Conservation (phyloP, 2,113 vertebrate genomes). For the Chlorodrepanis virens region DNA sequence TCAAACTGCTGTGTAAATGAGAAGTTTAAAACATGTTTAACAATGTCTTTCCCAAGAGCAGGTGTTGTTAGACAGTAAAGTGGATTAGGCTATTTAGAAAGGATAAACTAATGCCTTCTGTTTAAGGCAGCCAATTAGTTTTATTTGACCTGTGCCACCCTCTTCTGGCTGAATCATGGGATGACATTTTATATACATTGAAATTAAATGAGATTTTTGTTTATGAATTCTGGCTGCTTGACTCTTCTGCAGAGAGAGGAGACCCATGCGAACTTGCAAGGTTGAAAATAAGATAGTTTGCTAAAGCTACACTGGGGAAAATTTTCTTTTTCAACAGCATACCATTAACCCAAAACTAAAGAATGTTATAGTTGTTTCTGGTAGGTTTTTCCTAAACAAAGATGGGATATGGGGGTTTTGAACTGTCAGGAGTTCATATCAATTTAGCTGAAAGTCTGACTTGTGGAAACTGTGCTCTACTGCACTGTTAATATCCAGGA, state of each 20-base stretch:
- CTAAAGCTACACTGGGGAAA: not conserved
- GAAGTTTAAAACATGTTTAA: not conserved
- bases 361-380: not conserved
- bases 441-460: not conserved
- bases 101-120: not conserved
- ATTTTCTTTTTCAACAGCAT: not conserved
- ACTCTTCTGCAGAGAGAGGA: not conserved
- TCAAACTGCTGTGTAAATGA: not conserved
- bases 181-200: not conserved
- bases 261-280: not conserved
- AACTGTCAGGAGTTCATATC: not conserved
- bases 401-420: not conserved
- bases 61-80: not conserved
- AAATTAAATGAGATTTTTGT: not conserved
- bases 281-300: not conserved
- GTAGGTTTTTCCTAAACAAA: not conserved
- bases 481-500: not conserved
- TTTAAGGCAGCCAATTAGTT: not conserved
- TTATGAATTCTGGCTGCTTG: not conserved
- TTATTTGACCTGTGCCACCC: not conserved
- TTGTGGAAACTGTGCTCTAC: not conserved
- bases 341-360: not conserved
- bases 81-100: not conserved
- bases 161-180: not conserved
- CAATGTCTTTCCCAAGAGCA: not conserved